A percentile compares a stretch with the other conserved stretches of the same genome.
Conservation (phyloP, 2,888 invertebrate species). For the Hypomecis atomaria region DNA sequence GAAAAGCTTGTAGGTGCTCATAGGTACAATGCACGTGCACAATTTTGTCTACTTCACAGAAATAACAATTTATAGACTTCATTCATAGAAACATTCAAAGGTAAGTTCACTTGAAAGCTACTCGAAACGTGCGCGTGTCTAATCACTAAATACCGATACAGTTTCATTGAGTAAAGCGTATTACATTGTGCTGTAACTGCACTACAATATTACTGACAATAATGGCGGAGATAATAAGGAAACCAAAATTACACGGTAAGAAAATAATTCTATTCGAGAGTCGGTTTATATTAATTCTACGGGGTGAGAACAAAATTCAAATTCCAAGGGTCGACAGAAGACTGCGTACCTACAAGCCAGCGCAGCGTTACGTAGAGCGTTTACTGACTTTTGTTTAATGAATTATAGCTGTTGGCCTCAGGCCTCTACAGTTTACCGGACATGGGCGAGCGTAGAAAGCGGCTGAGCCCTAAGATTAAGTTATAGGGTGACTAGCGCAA, state of each 20-base stretch:
- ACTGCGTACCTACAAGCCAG: no score
- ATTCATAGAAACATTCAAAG: constrained; percentile 7
- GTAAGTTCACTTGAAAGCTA: constrained; percentile 33
- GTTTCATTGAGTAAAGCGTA: constrained; percentile 39
- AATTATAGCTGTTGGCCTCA: no score
- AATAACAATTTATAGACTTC: neutral
- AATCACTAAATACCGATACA: constrained; percentile 50
- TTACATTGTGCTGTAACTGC: constrained; percentile 36
- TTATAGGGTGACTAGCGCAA: no score
- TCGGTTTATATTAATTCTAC: constrained; percentile 8
- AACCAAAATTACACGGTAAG: constrained; percentile 60
- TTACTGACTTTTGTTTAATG: no score
- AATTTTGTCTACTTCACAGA: neutral
- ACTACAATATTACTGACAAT: constrained; percentile 24
- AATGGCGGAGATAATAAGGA: constrained; percentile 64
- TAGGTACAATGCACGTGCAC: neutral
- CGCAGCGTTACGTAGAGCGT: no score
- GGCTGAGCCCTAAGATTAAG: no score
- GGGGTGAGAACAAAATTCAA: constrained; percentile 9
- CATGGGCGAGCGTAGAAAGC: no score
- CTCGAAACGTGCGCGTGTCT: constrained; percentile 53
- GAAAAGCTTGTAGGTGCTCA: neutral
- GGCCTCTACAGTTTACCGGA: no score
- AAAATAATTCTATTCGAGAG: constrained; percentile 39
- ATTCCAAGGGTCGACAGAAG: no score